phyloP scores from a whole-genome alignment of 2,888 invertebrate genomes.

The Lottia gigantea region DNA sequence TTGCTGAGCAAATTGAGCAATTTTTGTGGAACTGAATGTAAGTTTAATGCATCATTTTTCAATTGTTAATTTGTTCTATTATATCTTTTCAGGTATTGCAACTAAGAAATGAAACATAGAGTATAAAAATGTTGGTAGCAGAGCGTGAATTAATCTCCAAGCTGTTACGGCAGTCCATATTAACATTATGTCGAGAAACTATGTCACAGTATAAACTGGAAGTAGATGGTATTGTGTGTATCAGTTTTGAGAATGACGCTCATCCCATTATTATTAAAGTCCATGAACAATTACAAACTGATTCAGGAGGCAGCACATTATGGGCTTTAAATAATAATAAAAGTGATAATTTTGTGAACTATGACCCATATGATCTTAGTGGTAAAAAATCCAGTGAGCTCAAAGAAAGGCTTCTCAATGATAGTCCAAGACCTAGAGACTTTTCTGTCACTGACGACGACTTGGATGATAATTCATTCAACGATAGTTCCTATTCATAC shows the following conservation, averaged over 20 bases:
- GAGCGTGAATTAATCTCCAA: slow-evolving; percentile 43
- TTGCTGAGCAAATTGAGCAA: too few species aligned
- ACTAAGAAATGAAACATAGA: background rate
- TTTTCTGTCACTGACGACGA: background rate
- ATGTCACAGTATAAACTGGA: slow-evolving; percentile 38
- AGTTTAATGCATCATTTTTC: too few species aligned
- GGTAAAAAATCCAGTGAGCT: background rate
- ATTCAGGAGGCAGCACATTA: background rate
- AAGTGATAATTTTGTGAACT: background rate
- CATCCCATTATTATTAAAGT: slow-evolving; percentile 51
- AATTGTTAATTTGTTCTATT: too few species aligned
- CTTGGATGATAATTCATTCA: background rate
- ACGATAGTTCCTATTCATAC: background rate
- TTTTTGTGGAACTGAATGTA: too few species aligned
- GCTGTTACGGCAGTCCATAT: slow-evolving; percentile 49
- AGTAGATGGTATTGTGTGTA: slow-evolving; percentile 53
- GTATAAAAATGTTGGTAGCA: slow-evolving; percentile 29
- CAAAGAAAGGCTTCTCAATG: background rate
- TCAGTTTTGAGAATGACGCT: slow-evolving; percentile 39
- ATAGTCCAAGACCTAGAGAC: background rate
- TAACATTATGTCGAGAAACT: slow-evolving; percentile 49
- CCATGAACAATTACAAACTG: slow-evolving; percentile 43
- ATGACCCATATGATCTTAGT: background rate
- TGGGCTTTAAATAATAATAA: background rate
- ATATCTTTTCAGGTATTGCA: slow-evolving; percentile 13